Percentiles rank a stretch among this genome's conserved stretches.
Evolutionary conservation across 2,797 vertebrate species (phyloP).

Genomic region (Labroides dimidiatus): DNA sequence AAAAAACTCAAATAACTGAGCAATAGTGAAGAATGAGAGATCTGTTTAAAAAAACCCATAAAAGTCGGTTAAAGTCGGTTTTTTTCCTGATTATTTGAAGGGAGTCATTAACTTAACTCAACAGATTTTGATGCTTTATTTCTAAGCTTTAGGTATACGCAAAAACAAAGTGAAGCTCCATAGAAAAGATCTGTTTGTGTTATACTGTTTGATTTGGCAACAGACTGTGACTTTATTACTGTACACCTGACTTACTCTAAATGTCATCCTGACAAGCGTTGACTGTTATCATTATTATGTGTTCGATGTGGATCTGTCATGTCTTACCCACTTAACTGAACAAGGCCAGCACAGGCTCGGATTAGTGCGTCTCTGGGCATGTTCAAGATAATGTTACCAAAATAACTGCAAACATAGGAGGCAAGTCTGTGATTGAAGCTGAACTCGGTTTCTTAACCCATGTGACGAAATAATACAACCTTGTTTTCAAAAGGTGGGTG

Average conservation of each 20-base stretch:
- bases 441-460: background rate
- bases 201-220: background rate
- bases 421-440: background rate
- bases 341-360: background rate
- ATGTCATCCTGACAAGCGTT: slow-evolving; percentile 3
- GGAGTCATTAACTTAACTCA: background rate
- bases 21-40: background rate
- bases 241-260: background rate
- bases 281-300: background rate
- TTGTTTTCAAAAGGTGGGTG: too few relatives aligned
- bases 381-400: background rate
- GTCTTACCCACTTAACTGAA: background rate
- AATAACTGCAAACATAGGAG: background rate
- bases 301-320: background rate
- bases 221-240: background rate
- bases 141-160: background rate
- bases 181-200: background rate
- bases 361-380: background rate
- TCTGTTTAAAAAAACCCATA: background rate
- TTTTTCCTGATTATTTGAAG: background rate
- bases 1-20: background rate
- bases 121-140: background rate
- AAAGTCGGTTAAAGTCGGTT: too few relatives aligned
- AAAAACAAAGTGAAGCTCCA: too few relatives aligned
- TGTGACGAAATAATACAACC: too few relatives aligned